Evolutionary conservation across 2,113 vertebrate species (phyloP).

Genomic region (Microcebus murinus): DNA sequence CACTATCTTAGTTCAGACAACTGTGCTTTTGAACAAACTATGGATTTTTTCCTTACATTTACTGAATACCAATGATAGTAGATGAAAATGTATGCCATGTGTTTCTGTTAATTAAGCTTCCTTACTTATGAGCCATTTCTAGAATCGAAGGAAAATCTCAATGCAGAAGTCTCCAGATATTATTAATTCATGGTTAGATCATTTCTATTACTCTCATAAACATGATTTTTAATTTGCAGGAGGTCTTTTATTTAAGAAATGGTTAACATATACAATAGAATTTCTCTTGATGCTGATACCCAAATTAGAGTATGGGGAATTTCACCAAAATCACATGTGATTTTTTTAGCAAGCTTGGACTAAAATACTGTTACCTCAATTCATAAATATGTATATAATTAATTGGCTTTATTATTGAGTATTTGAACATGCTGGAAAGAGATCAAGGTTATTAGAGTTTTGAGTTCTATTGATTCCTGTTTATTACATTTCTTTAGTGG

Average conservation of each 20-base stretch:
- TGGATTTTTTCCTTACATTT: slow-evolving; percentile 30
- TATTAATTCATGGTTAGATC: slow-evolving; percentile 27
- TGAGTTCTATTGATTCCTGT: not conserved
- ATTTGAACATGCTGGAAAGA: not conserved
- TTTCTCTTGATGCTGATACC: not conserved
- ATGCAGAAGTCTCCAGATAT: slow-evolving; percentile 14
- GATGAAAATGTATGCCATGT: slow-evolving; percentile 40
- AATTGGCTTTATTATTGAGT: not conserved
- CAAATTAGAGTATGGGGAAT: not conserved
- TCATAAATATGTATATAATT: not conserved
- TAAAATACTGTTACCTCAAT: not conserved
- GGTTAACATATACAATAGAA: not conserved
- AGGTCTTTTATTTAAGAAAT: slow-evolving; percentile 37
- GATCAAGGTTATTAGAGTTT: not conserved
- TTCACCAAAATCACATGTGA: not conserved
- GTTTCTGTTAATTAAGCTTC: slow-evolving; percentile 68
- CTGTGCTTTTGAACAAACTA: slow-evolving; percentile 33
- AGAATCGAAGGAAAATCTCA: slow-evolving; percentile 40
- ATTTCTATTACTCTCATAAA: slow-evolving; percentile 13
- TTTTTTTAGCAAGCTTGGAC: not conserved
- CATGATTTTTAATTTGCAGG: slow-evolving; percentile 30
- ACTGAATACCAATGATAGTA: slow-evolving; percentile 13
- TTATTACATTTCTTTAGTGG: not conserved
- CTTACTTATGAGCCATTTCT: slow-evolving; percentile 20
- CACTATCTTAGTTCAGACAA: slow-evolving; percentile 2